phyloP scores from a whole-genome alignment of 2,113 vertebrate genomes.

The Dipodomys merriami region DNA sequence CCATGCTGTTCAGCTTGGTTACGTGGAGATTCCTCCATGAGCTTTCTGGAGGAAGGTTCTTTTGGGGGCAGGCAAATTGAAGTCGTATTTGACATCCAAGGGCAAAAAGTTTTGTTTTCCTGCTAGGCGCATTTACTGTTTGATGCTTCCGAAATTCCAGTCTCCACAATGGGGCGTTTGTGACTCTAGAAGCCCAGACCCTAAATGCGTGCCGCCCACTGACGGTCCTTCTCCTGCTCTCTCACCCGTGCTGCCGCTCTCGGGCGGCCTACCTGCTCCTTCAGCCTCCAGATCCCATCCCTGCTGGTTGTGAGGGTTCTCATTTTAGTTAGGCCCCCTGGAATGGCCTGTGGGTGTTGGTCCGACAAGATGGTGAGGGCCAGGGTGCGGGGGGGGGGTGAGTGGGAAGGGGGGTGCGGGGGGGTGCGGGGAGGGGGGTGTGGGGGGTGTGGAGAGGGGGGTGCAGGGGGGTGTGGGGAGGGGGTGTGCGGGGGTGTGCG shows the following conservation, averaged over 20 bases:
- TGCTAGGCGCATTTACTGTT: neutral
- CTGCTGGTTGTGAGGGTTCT: neutral
- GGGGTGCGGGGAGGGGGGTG: too few relatives aligned
- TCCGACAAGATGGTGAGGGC: neutral
- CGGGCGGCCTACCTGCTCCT: neutral
- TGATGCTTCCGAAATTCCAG: neutral
- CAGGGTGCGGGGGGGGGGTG: neutral
- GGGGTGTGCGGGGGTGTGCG: too few relatives aligned
- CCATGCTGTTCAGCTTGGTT: neutral
- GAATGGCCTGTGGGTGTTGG: conserved; percentile 36
- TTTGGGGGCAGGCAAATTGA: neutral
- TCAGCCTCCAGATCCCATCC: conserved; percentile 15
- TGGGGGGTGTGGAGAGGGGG: too few relatives aligned
- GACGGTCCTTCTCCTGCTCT: neutral
- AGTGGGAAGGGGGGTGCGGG: too few relatives aligned
- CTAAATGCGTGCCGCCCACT: neutral
- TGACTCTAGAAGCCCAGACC: conserved; percentile 29
- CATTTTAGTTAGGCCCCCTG: too few relatives aligned
- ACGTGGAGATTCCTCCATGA: neutral
- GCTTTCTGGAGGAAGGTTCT: conserved; percentile 1
- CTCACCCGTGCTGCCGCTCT: neutral
- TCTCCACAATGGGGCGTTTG: conserved; percentile 7
- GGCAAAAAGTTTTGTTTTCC: conserved; percentile 9
- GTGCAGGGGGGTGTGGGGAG: too few relatives aligned
- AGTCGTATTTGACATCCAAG: neutral